phyloP scores from a whole-genome alignment of 2,113 vertebrate genomes.

The Xenopus tropicalis region UCB_Xtro_10.0 CM004443.2:62146501-62147000 shows the following conservation, averaged over 20 bases:
- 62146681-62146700: constrained; percentile 38
- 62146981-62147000: not conserved
- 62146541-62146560: too few relatives aligned
- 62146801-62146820: constrained; percentile 34
- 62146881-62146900: too few relatives aligned
- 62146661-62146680: not conserved
- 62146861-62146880: too few relatives aligned
- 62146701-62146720: constrained; percentile 36
- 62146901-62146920: constrained; percentile 7
- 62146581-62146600: not conserved
- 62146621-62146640: too few relatives aligned
- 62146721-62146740: constrained; percentile 49
- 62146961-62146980: not conserved
- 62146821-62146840: too few relatives aligned
- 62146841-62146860: too few relatives aligned
- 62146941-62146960: not conserved
- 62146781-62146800: constrained; percentile 59
- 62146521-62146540: not conserved
- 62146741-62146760: constrained; percentile 49
- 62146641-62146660: not conserved
- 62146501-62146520: not conserved
- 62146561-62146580: not conserved
- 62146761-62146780: constrained; percentile 41
- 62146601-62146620: not conserved
- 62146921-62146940: not conserved